These are phyloP conservation scores for Flexamia atlantica DNA, from an alignment of 2,888 invertebrate species.

Conservation along the genomic window DNA sequence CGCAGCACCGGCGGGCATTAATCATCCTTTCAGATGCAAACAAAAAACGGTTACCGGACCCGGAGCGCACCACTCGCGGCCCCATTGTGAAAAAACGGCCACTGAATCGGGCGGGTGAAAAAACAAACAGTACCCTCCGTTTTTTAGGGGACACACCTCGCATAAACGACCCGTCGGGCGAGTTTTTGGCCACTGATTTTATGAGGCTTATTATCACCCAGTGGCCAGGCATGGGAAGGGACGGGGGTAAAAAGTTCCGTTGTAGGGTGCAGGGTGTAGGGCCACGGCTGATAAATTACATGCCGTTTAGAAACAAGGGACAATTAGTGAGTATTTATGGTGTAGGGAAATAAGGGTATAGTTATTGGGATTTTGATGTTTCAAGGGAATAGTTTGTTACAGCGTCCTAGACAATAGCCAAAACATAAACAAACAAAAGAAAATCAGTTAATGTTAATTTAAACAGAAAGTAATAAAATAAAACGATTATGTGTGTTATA, in stretches of 20 bases:
- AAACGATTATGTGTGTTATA: no score
- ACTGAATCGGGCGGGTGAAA: conserved; percentile 11
- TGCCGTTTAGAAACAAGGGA: conserved; percentile 47
- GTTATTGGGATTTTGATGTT: no score
- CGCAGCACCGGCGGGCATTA: conserved; percentile 36
- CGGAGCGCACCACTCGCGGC: conserved; percentile 22
- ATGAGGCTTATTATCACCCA: conserved; percentile 52
- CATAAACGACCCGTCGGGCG: conserved; percentile 40
- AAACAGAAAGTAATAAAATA: no score
- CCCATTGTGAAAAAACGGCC: conserved; percentile 45
- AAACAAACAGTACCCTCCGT: conserved; percentile 39
- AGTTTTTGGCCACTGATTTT: conserved; percentile 56
- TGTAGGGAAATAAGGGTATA: no score
- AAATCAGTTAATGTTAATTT: no score
- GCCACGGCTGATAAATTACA: conserved; percentile 48
- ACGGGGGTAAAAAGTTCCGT: conserved; percentile 36
- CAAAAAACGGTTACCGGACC: conserved; percentile 60
- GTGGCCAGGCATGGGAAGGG: conserved; percentile 36
- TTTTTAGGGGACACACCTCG: conserved; percentile 32
- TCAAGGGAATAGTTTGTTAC: no score
- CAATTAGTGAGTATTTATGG: conserved; percentile 40
- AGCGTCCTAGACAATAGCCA: no score
- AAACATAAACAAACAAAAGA: no score
- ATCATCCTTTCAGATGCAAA: conserved; percentile 61
- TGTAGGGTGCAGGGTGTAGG: conserved; percentile 55